Percentiles rank a stretch among this genome's conserved stretches.
Conservation (phyloP, 2,797 vertebrate species). For the Phyllotis vaccarum region DNA sequence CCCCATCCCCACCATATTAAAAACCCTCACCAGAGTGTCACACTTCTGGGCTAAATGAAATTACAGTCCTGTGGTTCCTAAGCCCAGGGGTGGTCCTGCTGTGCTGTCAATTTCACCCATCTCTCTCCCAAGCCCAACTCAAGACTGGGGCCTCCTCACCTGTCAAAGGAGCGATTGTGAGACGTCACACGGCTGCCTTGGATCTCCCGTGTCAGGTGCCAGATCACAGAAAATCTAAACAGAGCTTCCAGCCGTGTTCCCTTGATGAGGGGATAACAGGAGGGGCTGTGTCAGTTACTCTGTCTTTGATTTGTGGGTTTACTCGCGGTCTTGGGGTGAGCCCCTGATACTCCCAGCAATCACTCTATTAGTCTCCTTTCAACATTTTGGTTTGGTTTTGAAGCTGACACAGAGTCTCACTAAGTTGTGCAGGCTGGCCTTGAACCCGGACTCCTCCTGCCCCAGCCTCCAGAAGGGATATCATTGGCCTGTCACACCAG, state of each 20-base stretch:
- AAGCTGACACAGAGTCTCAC: not conserved
- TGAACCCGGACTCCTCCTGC: not conserved
- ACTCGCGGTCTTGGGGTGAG: not conserved
- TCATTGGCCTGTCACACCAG: not conserved
- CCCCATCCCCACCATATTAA: not conserved
- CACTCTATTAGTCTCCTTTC: not conserved
- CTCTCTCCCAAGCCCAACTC: rapidly evolving
- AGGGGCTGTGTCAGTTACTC: not conserved
- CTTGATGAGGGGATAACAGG: conserved; percentile 81
- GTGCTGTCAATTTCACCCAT: rapidly evolving
- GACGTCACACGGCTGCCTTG: conserved; percentile 94
- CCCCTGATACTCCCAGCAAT: not conserved
- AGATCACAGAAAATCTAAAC: conserved; percentile 96
- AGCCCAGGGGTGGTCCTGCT: rapidly evolving
- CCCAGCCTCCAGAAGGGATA: not conserved
- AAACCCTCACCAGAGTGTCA: not conserved
- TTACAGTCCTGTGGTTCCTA: rapidly evolving
- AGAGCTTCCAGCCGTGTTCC: conserved; percentile 94
- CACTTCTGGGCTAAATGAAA: not conserved
- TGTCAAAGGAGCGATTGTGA: conserved; percentile 96
- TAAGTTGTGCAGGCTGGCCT: not conserved
- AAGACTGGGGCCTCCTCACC: conserved; percentile 85
- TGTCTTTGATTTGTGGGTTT: not conserved
- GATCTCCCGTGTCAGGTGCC: conserved; percentile 98
- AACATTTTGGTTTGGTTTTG: not conserved